Percentiles rank a stretch among this genome's conserved stretches.
phyloP scores from a whole-genome alignment of 2,113 vertebrate species.

The Passer montanus region DNA sequence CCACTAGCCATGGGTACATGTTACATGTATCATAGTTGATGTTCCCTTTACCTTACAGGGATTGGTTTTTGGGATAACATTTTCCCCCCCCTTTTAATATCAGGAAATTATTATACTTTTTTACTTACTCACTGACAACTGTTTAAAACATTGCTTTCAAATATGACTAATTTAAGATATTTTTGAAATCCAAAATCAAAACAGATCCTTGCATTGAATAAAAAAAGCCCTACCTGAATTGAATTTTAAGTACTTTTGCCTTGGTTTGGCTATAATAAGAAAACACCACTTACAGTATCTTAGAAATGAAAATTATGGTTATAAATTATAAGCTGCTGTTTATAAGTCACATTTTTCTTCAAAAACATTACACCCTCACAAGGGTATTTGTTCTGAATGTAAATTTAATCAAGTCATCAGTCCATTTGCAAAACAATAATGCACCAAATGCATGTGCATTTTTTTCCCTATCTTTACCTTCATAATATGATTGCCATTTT shows the following conservation, averaged over 20 bases:
- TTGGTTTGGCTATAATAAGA: not conserved
- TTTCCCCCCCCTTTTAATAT: not conserved
- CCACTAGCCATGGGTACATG: not conserved
- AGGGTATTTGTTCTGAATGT: not conserved
- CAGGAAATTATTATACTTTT: not conserved
- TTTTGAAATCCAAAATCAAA: slow-evolving; percentile 4
- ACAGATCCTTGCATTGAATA: not conserved
- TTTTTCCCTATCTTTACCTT: not conserved
- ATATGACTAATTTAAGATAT: not conserved
- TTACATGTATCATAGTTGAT: not conserved
- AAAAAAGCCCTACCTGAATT: not conserved
- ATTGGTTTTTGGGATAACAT: not conserved
- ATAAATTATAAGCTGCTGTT: not conserved
- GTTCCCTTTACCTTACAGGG: not conserved
- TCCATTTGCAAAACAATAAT: not conserved
- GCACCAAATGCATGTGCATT: not conserved
- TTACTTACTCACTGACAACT: not conserved
- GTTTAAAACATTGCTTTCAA: not conserved
- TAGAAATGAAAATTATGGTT: not conserved
- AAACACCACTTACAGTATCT: not conserved
- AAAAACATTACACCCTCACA: not conserved
- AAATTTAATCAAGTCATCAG: not conserved
- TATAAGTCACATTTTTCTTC: not conserved
- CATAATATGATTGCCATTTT: not conserved
- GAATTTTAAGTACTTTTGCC: not conserved